Evolutionary conservation across 1,140 invertebrate species (phyloP), one percentile per base, ranked within the genome.

Genomic region (Bradysia coprophila): DNA sequence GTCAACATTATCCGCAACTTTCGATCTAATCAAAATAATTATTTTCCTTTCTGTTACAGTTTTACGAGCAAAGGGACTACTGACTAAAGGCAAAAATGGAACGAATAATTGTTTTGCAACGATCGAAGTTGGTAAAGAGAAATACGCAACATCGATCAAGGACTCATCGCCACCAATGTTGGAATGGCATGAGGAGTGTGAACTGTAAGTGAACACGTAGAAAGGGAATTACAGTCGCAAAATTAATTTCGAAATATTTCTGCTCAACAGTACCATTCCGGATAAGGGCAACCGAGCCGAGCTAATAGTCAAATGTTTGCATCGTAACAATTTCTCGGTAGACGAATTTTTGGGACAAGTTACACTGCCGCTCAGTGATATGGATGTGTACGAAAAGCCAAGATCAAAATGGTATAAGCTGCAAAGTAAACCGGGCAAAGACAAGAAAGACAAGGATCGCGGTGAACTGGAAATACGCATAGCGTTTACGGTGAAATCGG

Each of bases 41-140:
- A n/a, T n/a, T n/a, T n/a, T n/a, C n/a, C n/a, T n/a, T n/a, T n/a
- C n/a, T n/a, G n/a, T 38, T 20, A 4, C 63, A 77, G 81, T 86
- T 53, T 77, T 82, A 61, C 71, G 69, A 58, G 80, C 78, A 34
- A 71, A 69, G 51, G 75, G 73, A 48, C 61, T 86, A 37, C 51
- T 86, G 21, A 75, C 75, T 23, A 90, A 89, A 71, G 85, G 85
- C 50, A 88, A 87, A 70, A 78, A 88, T 66, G 83, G 83, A 52
- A 89, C 84, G 50, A 92, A 92, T 71, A 89, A 94, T 68, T 89
- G 84, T 54, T 94, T 92, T 71, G 90, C 93, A 52, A 91, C 87
- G 41, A 94, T 95, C 55, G 82, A 75, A 21, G 67, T 94, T 48
- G 90, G 88, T 19, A 94, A 94, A 67, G 89, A 92, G 58, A 94